These are phyloP conservation scores for Crypturellus tataupa DNA, from an alignment of 2,797 vertebrate species.

Conservation along the genomic window DNA sequence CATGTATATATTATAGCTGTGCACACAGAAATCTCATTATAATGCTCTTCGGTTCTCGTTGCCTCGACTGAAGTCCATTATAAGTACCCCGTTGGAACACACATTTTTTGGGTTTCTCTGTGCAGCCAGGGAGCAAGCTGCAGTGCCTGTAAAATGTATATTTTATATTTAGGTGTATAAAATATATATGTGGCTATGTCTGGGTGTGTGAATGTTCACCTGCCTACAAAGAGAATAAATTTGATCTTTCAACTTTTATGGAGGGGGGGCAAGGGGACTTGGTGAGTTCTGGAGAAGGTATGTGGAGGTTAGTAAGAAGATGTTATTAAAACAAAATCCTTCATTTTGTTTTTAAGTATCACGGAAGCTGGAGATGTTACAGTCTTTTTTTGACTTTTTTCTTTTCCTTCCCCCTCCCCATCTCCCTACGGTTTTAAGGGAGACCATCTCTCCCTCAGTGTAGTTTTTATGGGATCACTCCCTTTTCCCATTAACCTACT, in stretches of 20 bases:
- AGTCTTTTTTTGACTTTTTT: not conserved
- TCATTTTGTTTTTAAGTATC: slow-evolving; percentile 76
- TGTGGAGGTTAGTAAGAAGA: slow-evolving; percentile 67
- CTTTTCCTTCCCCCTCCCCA: not conserved
- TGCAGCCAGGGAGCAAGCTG: slow-evolving; percentile 74
- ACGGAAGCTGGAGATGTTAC: slow-evolving; percentile 46
- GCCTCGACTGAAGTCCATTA: slow-evolving; percentile 66
- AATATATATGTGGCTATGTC: slow-evolving; percentile 81
- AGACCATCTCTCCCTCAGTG: not conserved
- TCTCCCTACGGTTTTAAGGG: not conserved
- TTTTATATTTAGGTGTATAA: slow-evolving; percentile 83
- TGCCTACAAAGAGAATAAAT: slow-evolving; percentile 86
- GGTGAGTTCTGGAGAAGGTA: slow-evolving; percentile 68
- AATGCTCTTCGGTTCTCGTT: slow-evolving; percentile 34
- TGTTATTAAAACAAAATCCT: slow-evolving; percentile 80
- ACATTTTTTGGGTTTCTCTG: slow-evolving; percentile 72
- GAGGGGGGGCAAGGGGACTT: slow-evolving; percentile 63
- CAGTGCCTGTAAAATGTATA: slow-evolving; percentile 84
- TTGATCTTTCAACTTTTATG: slow-evolving; percentile 78
- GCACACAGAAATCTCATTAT: slow-evolving; percentile 32
- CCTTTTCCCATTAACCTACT: not conserved
- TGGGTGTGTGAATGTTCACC: slow-evolving; percentile 77
- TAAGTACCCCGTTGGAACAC: slow-evolving; percentile 66
- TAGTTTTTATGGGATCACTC: not conserved
- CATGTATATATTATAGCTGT: not conserved